Evolutionary conservation across 1,140 invertebrate genomes (phyloP).

Genomic region (Berghia stephanieae): DNA sequence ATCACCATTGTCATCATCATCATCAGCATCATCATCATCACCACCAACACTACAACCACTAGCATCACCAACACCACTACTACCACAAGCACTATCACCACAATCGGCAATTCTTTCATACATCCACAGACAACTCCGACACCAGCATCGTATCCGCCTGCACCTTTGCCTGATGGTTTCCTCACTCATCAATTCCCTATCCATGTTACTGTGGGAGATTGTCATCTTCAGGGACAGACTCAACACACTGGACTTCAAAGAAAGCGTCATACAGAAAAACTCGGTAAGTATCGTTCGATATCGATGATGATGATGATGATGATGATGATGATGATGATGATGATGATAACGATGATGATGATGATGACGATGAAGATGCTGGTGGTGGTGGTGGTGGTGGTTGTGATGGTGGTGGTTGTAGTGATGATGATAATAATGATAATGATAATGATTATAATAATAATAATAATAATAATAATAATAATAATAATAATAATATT

Average conservation of each 20-base stretch:
- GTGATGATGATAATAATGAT: slow-evolving; percentile 5
- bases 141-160: slow-evolving; percentile 66
- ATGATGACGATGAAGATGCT: background rate
- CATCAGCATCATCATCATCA: no score
- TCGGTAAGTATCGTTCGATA: slow-evolving; percentile 46
- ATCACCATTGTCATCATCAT: background rate
- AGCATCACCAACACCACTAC: no score
- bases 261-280: slow-evolving; percentile 44
- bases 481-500: no score
- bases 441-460: background rate
- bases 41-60: no score
- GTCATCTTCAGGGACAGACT: slow-evolving; percentile 64
- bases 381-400: no score
- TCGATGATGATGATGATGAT: slow-evolving; percentile 8
- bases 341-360: slow-evolving; percentile 12
- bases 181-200: slow-evolving; percentile 67
- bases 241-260: slow-evolving; percentile 20
- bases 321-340: slow-evolving; percentile 15
- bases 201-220: slow-evolving; percentile 65
- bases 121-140: slow-evolving; percentile 41
- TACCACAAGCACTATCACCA: no score
- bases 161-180: slow-evolving; percentile 72
- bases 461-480: slow-evolving; percentile 6
- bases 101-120: slow-evolving; percentile 3
- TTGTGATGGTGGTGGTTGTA: no score